A percentile compares a stretch with the other conserved stretches of the same genome.
These are phyloP conservation scores for Gadus chalcogrammus DNA, from an alignment of 2,113 vertebrate species.

Conservation along the genomic window DNA sequence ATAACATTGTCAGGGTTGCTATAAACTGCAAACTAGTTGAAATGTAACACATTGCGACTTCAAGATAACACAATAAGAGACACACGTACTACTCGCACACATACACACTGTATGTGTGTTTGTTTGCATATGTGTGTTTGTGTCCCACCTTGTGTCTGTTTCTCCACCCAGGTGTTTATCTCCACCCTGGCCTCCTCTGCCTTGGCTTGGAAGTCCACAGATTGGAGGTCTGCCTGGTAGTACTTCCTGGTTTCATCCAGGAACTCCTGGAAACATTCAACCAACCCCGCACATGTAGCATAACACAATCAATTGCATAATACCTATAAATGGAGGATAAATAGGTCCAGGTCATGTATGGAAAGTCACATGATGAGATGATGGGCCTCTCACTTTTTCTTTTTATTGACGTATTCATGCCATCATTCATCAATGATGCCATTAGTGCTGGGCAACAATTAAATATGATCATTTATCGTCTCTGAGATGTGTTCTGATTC, in stretches of 20 bases:
- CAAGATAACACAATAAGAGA: neutral
- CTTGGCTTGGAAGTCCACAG: constrained; percentile 56
- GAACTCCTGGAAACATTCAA: constrained; percentile 60
- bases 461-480: too few species aligned
- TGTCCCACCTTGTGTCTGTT: constrained; percentile 64
- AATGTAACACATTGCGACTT: too few species aligned
- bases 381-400: too few species aligned
- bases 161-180: constrained; percentile 76
- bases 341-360: neutral
- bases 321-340: neutral
- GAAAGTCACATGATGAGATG: too few species aligned
- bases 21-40: too few species aligned
- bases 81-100: neutral
- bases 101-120: neutral
- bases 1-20: too few species aligned
- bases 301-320: neutral
- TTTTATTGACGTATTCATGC: neutral
- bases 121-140: neutral
- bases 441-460: neutral
- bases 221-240: constrained; percentile 68
- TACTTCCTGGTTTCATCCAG: constrained; percentile 52
- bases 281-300: neutral
- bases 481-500: too few species aligned
- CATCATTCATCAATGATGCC: neutral
- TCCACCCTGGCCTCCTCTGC: constrained; percentile 55